A percentile compares a stretch with the other conserved stretches of the same genome.
Evolutionary conservation across 1,140 invertebrate species (phyloP).

Genomic region (Lepidurus apus): DNA sequence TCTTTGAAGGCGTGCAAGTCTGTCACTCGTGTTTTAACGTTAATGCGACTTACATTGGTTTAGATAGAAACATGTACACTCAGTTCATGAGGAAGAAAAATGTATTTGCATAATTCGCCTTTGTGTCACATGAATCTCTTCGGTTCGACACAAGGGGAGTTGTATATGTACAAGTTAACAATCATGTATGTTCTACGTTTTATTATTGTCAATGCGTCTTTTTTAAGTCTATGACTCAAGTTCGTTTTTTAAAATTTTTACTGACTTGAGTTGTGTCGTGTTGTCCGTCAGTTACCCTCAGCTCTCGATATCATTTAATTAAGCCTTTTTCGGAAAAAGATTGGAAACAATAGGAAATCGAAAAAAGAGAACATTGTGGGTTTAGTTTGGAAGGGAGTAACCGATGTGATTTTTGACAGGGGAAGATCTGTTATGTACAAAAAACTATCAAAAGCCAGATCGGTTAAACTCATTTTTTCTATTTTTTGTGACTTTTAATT

Average conservation of each 20-base stretch:
- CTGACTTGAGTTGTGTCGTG: constrained; percentile 7
- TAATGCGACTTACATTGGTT: not conserved
- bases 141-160: not conserved
- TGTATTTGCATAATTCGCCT: constrained; percentile 19
- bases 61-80: not conserved
- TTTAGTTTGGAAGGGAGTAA: not conserved
- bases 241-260: not conserved
- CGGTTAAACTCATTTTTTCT: not conserved
- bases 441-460: constrained; percentile 2
- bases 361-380: not conserved
- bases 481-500: no score
- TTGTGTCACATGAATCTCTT: constrained; percentile 9
- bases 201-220: not conserved
- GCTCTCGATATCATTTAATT: not conserved
- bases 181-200: not conserved
- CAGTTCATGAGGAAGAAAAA: not conserved
- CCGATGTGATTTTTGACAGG: constrained; percentile 7
- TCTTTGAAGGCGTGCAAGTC: not conserved
- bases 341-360: not conserved
- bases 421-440: constrained; percentile 19
- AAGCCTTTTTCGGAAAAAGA: no score
- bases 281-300: not conserved
- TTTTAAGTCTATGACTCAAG: not conserved
- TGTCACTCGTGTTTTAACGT: not conserved
- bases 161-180: constrained; percentile 8